phyloP scores from a whole-genome alignment of 1,140 invertebrate genomes.

The Agrilus planipennis region DNA sequence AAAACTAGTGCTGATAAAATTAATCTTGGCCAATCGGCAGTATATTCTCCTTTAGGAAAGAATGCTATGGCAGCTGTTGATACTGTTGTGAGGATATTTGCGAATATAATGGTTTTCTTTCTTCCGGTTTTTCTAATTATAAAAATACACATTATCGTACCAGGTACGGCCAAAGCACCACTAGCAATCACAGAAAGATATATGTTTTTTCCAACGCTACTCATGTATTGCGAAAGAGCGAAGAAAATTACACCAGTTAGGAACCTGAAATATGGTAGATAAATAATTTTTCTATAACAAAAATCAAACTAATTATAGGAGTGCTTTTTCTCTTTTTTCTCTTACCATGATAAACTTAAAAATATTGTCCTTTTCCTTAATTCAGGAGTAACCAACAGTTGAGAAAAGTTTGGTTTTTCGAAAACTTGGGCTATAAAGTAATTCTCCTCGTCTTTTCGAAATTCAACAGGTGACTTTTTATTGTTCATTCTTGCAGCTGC shows the following conservation, averaged over 20 bases:
- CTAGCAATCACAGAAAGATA: conserved; percentile 57
- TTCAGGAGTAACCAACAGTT: conserved; percentile 56
- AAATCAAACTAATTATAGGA: too few relatives aligned
- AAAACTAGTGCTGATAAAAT: conserved; percentile 51
- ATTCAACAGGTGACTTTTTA: conserved; percentile 12
- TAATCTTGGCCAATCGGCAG: conserved; percentile 38
- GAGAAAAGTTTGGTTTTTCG: conserved; percentile 43
- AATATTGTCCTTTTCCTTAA: conserved; percentile 55
- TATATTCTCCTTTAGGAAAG: conserved; percentile 32
- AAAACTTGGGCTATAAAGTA: conserved; percentile 1
- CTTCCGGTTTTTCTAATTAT: conserved; percentile 50
- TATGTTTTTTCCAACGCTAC: conserved; percentile 54
- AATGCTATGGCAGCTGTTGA: conserved; percentile 47
- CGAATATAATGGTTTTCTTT: conserved; percentile 44
- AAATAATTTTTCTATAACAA: conserved; percentile 5
- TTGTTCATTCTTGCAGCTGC: conserved; percentile 43
- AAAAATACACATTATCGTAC: conserved; percentile 51
- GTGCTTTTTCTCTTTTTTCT: too few relatives aligned
- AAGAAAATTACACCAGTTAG: conserved; percentile 56
- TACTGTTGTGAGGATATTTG: conserved; percentile 45
- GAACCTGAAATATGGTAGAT: conserved; percentile 20
- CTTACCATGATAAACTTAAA: conserved; percentile 56
- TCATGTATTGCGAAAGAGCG: conserved; percentile 60
- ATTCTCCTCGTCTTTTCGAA: conserved; percentile 9
- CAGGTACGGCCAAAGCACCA: conserved; percentile 50